Base-by-base conservation (phyloP, 2,797 vertebrate genomes). In the Danionella dracula region DNA sequence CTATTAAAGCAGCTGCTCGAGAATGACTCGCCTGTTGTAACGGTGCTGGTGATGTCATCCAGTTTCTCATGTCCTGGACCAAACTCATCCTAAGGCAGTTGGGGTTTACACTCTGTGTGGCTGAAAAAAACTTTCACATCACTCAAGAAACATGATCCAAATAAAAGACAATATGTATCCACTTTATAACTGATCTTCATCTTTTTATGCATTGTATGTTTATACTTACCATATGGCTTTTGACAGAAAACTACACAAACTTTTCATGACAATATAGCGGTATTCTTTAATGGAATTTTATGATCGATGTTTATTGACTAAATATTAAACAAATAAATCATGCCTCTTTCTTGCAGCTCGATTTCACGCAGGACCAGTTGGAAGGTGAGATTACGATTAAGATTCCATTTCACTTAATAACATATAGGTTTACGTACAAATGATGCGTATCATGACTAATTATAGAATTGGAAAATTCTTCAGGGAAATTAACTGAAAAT, bases 331-430 rank as follows among this genome's bases (percentile, higher is more conserved):
- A 27, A 27, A 27, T 27, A 27, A 27, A 3, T 27, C 23, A 27
- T 27, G 23, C 23, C 23, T 3, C 15, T 57, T 66, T 57, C 23
- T 15, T 32, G 8, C 53, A 66, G 64, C 12, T 66, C n/a, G 64
- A 66, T 8, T 66, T 66, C 53, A 66, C 5, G 42, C 44, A 8
- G 2, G 64, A 66, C 53, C 64, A 66, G 64, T 0, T 49, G 64
- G 64, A 66, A 66, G 64, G 64, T 66, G 16, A 66, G 64, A 46
- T 11, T 4, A 2, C 4, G 5, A 11, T 7, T 35, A 23, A 66
- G 64, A 46, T 11, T 4, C 4, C 4, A 8, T 15, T 7, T 35
- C 31, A 8, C 7, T 15, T 35, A n/a, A 5, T 40, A 2, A 20
- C 21, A 27, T 16, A 12, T 1, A 12, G 1, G 13, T 27, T 27